Conservation (phyloP, 2,888 invertebrate species). For the Halictus quadricinctus region DNA sequence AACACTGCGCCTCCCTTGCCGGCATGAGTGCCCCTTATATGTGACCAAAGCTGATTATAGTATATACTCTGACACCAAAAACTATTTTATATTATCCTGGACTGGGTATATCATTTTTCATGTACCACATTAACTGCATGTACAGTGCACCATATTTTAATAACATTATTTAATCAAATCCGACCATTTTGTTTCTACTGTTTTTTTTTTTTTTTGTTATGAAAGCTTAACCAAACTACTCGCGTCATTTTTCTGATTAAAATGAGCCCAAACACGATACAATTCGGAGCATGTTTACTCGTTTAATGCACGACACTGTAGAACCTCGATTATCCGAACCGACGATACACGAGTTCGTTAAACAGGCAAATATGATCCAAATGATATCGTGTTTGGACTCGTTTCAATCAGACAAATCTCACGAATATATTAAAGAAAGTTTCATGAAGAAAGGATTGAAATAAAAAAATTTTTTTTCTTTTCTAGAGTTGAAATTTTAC, state of each 20-base stretch:
- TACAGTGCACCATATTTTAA: not conserved
- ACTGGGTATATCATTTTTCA: not conserved
- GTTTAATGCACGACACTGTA: too few species aligned
- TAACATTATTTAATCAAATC: not conserved
- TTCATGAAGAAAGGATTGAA: not conserved
- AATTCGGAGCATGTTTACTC: too few species aligned
- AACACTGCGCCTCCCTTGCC: not conserved
- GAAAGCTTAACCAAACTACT: not conserved
- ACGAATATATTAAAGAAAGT: not conserved
- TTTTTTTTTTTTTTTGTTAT: not conserved
- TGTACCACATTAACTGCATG: not conserved
- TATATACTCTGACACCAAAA: not conserved
- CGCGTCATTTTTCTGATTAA: not conserved
- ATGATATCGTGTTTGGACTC: not conserved
- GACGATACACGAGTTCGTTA: too few species aligned
- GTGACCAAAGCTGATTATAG: not conserved
- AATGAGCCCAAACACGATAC: not conserved
- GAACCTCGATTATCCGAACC: too few species aligned
- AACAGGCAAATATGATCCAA: not conserved
- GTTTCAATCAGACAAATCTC: not conserved
- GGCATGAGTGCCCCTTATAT: not conserved
- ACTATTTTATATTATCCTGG: not conserved
- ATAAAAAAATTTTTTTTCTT: too few species aligned
- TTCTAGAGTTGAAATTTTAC: not conserved
- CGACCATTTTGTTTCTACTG: not conserved